These are phyloP conservation scores for Rhodinocichla rosea DNA, from an alignment of 2,113 vertebrate genomes.

Conservation along the genomic window DNA sequence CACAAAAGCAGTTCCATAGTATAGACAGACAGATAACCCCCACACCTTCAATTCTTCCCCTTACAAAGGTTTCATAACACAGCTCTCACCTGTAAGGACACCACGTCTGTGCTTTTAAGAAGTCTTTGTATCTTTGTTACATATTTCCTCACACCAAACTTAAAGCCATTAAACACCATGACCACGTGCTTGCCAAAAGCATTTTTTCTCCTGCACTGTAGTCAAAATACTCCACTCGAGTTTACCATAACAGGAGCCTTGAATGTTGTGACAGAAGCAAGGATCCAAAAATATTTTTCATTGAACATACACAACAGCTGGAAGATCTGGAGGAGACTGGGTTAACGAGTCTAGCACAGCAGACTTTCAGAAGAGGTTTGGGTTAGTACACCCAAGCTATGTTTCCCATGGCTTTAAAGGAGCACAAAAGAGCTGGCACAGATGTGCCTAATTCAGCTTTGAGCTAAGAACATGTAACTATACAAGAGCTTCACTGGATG, in stretches of 20 bases:
- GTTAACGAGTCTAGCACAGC: background rate
- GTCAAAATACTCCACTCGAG: background rate
- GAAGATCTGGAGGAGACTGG: background rate
- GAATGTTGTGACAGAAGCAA: background rate
- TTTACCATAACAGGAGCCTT: background rate
- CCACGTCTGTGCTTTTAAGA: background rate
- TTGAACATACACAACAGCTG: background rate
- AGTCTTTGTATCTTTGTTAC: background rate
- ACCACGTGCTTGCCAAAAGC: background rate
- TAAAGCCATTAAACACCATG: background rate
- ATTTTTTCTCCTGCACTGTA: background rate
- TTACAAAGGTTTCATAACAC: background rate
- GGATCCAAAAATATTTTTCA: background rate
- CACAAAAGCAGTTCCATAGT: background rate
- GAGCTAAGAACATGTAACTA: background rate
- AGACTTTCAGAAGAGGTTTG: background rate
- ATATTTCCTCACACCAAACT: background rate
- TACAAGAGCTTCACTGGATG: background rate
- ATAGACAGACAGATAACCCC: background rate
- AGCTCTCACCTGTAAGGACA: background rate
- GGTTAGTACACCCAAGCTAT: background rate
- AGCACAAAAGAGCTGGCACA: background rate
- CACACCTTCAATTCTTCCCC: background rate
- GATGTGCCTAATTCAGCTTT: background rate
- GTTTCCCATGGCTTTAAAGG: background rate